Conservation (phyloP, 2,797 vertebrate genomes). For the Aratinga solstitialis region DNA sequence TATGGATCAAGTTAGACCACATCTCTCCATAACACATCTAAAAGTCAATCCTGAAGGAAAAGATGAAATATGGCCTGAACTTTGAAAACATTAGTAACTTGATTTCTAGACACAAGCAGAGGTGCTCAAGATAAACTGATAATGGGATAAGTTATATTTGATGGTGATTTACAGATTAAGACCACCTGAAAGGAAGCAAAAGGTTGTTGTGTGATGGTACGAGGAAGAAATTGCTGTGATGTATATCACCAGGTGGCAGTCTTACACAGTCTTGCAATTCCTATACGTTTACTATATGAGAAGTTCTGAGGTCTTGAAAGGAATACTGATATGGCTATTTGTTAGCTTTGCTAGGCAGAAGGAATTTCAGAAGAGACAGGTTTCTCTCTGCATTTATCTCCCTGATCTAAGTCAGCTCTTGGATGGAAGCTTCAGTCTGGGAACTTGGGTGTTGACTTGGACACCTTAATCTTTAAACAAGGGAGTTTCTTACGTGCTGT, state of each 20-base stretch:
- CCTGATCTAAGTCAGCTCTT: not conserved
- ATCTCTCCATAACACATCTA: not conserved
- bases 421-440: not conserved
- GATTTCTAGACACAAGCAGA: not conserved
- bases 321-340: not conserved
- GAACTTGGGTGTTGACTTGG: not conserved
- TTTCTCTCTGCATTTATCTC: not conserved
- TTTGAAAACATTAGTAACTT: not conserved
- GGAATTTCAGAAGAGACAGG: not conserved
- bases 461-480: not conserved
- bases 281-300: accelerated
- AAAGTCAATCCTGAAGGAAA: not conserved
- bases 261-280: slow-evolving; percentile 33
- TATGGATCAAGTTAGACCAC: not conserved
- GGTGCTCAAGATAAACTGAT: not conserved
- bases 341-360: not conserved
- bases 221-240: not conserved
- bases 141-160: not conserved
- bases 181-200: not conserved
- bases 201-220: not conserved
- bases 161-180: not conserved
- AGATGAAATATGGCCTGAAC: not conserved
- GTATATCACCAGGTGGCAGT: slow-evolving; percentile 47
- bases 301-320: not conserved
- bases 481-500: not conserved